Percentiles rank a stretch among this genome's conserved stretches.
Evolutionary conservation across 2,797 vertebrate species (phyloP).

Genomic region (Lateolabrax maculatus): DNA sequence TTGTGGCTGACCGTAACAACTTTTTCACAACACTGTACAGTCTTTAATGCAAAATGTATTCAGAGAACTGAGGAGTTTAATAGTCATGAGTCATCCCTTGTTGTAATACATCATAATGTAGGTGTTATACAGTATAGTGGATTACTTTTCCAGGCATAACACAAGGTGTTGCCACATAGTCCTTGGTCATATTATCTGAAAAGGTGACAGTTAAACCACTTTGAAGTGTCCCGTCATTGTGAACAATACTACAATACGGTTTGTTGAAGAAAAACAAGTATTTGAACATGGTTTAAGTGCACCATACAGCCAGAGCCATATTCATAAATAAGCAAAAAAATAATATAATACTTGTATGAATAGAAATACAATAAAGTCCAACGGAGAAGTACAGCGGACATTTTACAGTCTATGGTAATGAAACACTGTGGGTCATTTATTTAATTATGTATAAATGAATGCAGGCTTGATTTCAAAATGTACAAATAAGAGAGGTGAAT

Average conservation of each 20-base stretch:
- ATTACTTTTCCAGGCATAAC: neutral
- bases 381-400: neutral
- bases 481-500: neutral
- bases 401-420: neutral
- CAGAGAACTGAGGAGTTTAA: neutral
- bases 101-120: neutral
- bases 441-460: neutral
- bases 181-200: neutral
- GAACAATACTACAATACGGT: constrained; percentile 4
- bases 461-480: neutral
- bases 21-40: neutral
- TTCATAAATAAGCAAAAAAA: too few species aligned
- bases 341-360: neutral
- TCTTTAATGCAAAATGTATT: neutral
- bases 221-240: constrained; percentile 7
- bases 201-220: neutral
- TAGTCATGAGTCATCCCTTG: too few species aligned
- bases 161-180: neutral
- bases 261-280: constrained; percentile 19
- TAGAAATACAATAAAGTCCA: neutral
- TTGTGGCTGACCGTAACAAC: neutral
- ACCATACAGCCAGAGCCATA: neutral
- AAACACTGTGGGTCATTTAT: neutral
- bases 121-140: neutral
- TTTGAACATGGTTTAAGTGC: constrained; percentile 7